Conservation (phyloP, 2,113 vertebrate species). For the Ictalurus punctatus region DNA sequence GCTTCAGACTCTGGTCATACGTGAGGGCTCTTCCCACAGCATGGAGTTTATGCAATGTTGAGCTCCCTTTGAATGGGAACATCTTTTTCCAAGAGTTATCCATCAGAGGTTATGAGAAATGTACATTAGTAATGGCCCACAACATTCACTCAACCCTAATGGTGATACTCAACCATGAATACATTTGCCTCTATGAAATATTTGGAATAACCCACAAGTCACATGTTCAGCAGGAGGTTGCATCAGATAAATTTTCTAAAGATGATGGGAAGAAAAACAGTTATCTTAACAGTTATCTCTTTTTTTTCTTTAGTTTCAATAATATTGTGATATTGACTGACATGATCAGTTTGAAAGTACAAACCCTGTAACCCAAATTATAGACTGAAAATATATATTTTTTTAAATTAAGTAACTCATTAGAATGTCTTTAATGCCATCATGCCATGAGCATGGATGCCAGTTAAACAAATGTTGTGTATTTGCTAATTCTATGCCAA, state of each 20-base stretch:
- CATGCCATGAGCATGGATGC: not conserved
- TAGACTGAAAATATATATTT: too few relatives aligned
- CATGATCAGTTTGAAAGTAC: too few relatives aligned
- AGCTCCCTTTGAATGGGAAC: too few relatives aligned
- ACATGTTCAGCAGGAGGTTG: not conserved
- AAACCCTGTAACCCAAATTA: not conserved
- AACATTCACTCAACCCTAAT: not conserved
- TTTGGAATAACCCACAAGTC: not conserved
- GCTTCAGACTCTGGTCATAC: too few relatives aligned
- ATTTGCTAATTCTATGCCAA: not conserved
- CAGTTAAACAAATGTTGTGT: not conserved
- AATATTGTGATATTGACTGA: not conserved
- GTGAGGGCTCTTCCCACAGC: too few relatives aligned
- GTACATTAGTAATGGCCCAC: not conserved
- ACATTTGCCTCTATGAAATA: not conserved
- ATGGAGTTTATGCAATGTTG: too few relatives aligned
- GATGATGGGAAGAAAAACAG: not conserved
- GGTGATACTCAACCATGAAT: not conserved
- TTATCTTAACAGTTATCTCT: not conserved
- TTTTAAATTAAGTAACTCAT: not conserved
- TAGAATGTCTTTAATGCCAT: not conserved
- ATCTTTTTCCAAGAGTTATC: not conserved
- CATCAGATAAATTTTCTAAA: not conserved
- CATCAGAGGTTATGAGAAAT: not conserved
- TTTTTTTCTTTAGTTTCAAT: not conserved